A percentile compares a stretch with the other conserved stretches of the same genome.
Conservation (phyloP, 2,797 vertebrate genomes). For the Otus scops region DNA sequence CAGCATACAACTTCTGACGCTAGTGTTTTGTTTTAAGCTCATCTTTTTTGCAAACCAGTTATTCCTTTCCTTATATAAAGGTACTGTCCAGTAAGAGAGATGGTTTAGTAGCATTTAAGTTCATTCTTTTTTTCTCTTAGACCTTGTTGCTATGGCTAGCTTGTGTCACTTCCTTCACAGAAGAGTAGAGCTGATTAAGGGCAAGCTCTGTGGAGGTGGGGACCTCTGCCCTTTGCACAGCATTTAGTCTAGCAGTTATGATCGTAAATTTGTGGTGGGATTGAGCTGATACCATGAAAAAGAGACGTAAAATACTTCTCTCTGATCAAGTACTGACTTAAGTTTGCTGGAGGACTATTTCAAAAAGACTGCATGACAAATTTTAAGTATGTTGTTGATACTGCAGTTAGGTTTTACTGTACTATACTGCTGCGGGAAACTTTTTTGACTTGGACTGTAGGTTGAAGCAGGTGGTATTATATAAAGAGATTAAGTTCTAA, state of each 20-base stretch:
- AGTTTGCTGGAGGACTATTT: not conserved
- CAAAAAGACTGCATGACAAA: not conserved
- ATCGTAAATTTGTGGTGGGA: not conserved
- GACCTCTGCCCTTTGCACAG: not conserved
- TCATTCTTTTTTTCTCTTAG: not conserved
- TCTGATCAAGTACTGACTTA: not conserved
- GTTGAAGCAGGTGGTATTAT: not conserved
- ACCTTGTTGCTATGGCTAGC: not conserved
- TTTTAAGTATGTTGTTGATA: not conserved
- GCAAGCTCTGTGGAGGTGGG: not conserved
- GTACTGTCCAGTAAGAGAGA: not conserved
- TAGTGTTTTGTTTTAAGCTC: not conserved
- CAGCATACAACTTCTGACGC: not conserved
- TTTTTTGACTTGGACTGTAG: not conserved
- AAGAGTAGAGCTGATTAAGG: not conserved
- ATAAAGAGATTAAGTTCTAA: not conserved
- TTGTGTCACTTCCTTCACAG: not conserved
- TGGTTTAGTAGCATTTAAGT: not conserved
- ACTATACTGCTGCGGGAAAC: not conserved
- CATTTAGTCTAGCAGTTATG: not conserved
- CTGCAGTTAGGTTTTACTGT: not conserved
- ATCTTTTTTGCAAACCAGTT: not conserved
- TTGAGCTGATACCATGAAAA: not conserved
- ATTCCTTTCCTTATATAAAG: not conserved
- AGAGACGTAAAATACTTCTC: not conserved